phyloP scores from a whole-genome alignment of 1,140 invertebrate genomes.

The Bicyclus anynana region DNA sequence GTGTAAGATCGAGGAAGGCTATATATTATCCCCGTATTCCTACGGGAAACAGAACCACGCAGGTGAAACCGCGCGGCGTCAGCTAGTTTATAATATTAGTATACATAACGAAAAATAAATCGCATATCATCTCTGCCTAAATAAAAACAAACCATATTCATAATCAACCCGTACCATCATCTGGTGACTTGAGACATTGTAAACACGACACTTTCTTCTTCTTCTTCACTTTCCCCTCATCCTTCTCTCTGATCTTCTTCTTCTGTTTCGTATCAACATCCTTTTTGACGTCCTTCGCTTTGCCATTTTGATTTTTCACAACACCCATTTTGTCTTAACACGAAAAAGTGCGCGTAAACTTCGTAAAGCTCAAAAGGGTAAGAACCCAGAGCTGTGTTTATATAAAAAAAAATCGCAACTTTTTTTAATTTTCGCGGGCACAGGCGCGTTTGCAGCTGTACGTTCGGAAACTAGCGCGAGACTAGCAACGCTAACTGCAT shows the following conservation, averaged over 20 bases:
- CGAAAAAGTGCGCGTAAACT: slow-evolving; percentile 1
- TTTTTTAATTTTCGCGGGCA: slow-evolving; percentile 40
- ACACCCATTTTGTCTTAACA: slow-evolving; percentile 60
- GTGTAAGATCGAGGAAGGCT: no score
- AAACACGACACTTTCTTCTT: slow-evolving; percentile 73
- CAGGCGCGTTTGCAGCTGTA: slow-evolving; percentile 47
- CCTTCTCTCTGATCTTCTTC: no score
- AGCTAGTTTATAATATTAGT: no score
- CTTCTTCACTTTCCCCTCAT: slow-evolving; percentile 69
- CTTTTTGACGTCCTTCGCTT: slow-evolving; percentile 55
- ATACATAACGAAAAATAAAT: no score
- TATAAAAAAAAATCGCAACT: slow-evolving; percentile 2
- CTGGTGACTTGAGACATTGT: slow-evolving; percentile 68
- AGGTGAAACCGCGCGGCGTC: no score
- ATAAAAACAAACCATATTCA: no score
- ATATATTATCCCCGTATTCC: no score
- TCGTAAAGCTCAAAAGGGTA: background rate
- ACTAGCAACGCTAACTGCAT: slow-evolving; percentile 69
- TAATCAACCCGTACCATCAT: slow-evolving; percentile 56
- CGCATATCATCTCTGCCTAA: no score
- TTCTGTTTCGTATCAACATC: slow-evolving; percentile 51
- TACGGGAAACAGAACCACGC: no score
- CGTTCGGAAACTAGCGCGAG: slow-evolving; percentile 67
- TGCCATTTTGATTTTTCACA: slow-evolving; percentile 58
- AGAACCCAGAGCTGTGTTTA: slow-evolving; percentile 4